Conservation (phyloP, 2,113 vertebrate species). For the Aspidoscelis tigris region DNA sequence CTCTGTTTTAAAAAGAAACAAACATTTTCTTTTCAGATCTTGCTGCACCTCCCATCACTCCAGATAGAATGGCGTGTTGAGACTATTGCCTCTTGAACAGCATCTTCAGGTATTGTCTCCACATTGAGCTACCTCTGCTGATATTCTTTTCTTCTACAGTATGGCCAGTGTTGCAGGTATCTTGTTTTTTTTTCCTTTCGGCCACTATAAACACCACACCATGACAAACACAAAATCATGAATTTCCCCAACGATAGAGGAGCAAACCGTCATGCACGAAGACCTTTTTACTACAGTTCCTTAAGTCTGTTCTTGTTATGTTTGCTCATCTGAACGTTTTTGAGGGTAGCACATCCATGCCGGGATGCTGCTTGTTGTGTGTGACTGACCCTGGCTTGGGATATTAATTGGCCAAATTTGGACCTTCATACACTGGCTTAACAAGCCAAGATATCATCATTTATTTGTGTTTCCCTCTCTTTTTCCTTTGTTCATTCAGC, state of each 20-base stretch:
- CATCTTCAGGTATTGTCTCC: too few relatives aligned
- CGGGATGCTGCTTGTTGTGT: too few relatives aligned
- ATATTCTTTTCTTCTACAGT: too few relatives aligned
- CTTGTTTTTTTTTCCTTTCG: too few relatives aligned
- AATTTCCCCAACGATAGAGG: neutral
- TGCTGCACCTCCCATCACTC: neutral
- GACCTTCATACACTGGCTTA: neutral
- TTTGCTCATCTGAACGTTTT: neutral
- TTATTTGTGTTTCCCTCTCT: neutral
- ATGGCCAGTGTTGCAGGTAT: too few relatives aligned
- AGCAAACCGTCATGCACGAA: neutral
- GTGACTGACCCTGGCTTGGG: neutral
- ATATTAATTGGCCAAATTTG: neutral
- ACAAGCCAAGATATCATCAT: neutral
- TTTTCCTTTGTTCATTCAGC: neutral
- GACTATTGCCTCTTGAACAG: too few relatives aligned
- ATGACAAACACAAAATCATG: neutral
- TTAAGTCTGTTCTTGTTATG: neutral
- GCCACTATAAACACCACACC: too few relatives aligned
- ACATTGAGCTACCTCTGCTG: too few relatives aligned
- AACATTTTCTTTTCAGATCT: neutral
- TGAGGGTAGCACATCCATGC: neutral
- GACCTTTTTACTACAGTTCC: neutral
- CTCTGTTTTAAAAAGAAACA: neutral
- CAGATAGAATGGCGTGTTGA: too few relatives aligned